Evolutionary conservation across 2,797 vertebrate species (phyloP).

Genomic region (Adrianichthys oophorus): DNA sequence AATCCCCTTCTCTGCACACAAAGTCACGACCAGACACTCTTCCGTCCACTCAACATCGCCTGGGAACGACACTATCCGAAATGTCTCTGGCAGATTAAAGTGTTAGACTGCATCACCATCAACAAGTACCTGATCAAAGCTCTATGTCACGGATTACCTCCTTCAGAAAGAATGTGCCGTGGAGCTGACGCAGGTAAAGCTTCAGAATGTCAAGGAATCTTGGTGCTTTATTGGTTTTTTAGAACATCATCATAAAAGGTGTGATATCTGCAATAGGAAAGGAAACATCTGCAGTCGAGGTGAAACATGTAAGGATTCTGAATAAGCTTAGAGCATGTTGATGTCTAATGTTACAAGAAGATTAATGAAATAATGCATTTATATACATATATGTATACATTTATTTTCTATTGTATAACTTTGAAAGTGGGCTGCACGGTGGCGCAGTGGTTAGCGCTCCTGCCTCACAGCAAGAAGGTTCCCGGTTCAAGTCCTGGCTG

Average conservation of each 20-base stretch:
- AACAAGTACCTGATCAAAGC: conserved; percentile 75
- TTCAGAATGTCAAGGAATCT: conserved; percentile 68
- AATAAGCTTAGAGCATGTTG: conserved; percentile 14
- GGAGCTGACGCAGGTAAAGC: conserved; percentile 66
- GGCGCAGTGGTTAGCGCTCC: no score
- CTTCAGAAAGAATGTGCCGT: conserved; percentile 55
- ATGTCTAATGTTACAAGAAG: conserved; percentile 8
- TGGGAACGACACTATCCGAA: conserved; percentile 52
- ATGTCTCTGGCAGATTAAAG: conserved; percentile 65
- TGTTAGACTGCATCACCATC: conserved; percentile 63
- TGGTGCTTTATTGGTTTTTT: conserved; percentile 58
- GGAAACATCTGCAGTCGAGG: conserved; percentile 8
- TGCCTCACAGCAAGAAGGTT: no score
- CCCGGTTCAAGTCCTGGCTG: no score
- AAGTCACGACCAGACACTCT: conserved; percentile 72
- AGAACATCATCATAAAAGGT: conserved; percentile 18
- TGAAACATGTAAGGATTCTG: conserved; percentile 17
- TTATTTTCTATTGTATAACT: conserved; percentile 14
- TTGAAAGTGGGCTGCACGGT: no score
- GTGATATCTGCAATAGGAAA: conserved; percentile 39
- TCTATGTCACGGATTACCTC: conserved; percentile 70
- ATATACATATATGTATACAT: no score
- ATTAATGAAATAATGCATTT: no score
- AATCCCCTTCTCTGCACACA: conserved; percentile 68
- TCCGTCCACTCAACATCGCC: conserved; percentile 54